Evolutionary conservation across 2,113 vertebrate species (phyloP), one percentile per base, ranked within the genome.

Genomic region (Nothobranchius kuhntae): DNA sequence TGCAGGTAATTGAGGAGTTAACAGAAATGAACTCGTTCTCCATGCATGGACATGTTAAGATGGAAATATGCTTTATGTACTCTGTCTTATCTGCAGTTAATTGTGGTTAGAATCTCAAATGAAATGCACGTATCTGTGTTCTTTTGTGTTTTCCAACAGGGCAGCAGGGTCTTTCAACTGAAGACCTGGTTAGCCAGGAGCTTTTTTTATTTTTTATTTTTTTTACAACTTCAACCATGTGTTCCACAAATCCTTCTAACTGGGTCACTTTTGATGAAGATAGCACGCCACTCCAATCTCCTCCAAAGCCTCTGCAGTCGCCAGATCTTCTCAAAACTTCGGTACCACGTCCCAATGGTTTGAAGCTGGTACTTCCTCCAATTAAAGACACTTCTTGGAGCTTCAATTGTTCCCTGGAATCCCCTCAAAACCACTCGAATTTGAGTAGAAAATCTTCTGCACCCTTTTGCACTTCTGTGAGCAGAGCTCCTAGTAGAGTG

Each of bases 211-310:
- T 30, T 30, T 30, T 4, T 4, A 21, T 21, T 54, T 56, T 59
- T 40, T 57, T 59, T 58, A 77, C 72, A 56, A 10, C 60, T 46
- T 60, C 61, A 74, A 80, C 88, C 81, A 98, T 98, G 96, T 98
- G 93, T 71, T 98, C 97, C 60, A 92, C 93, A 30, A 98, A 96
- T 86, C 94, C 95, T 78, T 92, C 94, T 61, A 96, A 94, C 67
- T 99, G 98, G 98, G 96, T 99, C 78, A 99, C 95, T 2, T 99
- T 99, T 60, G 98, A 99, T 54, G 97, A 99, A 0, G 97, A 99
- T 65, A 81, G 61, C 45, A 84, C 91, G 0, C 69, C 92, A 2
- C 92, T 94, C 68, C 90, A 94, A 2, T 91, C 95, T 1, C 91
- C 95, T 79, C 94, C 92, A 79, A 96, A 94, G 81, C 42, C 89